Conservation (phyloP, 1,140 invertebrate genomes). For the Formica selysi region DNA sequence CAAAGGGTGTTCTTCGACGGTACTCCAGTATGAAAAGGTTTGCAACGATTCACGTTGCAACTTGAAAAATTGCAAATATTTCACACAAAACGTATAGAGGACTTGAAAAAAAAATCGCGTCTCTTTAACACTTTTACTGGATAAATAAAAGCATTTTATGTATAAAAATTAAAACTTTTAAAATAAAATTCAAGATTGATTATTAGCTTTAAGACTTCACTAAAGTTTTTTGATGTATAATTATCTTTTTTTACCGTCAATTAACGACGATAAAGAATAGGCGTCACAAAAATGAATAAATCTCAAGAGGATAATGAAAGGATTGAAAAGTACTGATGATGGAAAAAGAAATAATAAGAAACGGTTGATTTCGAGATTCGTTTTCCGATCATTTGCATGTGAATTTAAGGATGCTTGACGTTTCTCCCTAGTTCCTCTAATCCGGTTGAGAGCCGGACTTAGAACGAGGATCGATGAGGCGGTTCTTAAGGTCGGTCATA, state of each 20-base stretch:
- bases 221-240: background rate
- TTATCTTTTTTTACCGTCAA: background rate
- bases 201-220: background rate
- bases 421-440: conserved; percentile 34
- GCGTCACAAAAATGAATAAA: conserved; percentile 10
- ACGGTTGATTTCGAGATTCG: background rate
- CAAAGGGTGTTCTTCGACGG: conserved; percentile 18
- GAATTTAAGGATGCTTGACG: conserved; percentile 13
- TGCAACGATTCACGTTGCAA: background rate
- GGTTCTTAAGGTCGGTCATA: conserved; percentile 62
- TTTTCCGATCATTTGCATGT: conserved; percentile 14
- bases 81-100: background rate
- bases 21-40: background rate
- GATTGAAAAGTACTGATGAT: background rate
- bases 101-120: background rate
- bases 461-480: conserved; percentile 51
- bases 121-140: background rate
- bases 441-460: conserved; percentile 47
- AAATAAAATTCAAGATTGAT: background rate
- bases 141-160: background rate
- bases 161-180: no score
- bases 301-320: background rate
- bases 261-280: background rate
- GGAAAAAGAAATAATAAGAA: background rate
- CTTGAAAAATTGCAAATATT: background rate